Conservation (phyloP, 2,113 vertebrate genomes). For the Microtus pennsylvanicus region DNA sequence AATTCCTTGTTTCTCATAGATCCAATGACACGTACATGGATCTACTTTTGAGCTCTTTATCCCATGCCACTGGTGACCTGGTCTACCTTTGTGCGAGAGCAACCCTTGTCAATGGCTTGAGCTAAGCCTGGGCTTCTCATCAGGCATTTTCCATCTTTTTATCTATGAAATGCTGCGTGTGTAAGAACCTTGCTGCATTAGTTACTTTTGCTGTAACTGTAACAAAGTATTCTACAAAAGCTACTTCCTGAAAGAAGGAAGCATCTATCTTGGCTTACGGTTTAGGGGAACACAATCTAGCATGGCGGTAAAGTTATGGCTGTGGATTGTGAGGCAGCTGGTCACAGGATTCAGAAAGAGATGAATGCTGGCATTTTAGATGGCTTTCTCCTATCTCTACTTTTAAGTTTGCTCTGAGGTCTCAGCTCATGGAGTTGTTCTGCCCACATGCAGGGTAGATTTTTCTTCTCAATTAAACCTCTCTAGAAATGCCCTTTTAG, state of each 20-base stretch:
- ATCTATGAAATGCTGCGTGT: background rate
- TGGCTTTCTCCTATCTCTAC: too few relatives aligned
- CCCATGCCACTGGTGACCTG: background rate
- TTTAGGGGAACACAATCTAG: background rate
- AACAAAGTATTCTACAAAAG: background rate
- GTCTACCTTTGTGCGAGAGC: background rate
- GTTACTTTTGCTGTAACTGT: background rate
- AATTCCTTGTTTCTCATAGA: background rate
- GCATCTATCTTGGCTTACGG: background rate
- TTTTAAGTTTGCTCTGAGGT: background rate
- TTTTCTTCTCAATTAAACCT: background rate
- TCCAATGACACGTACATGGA: background rate
- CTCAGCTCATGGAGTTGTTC: background rate
- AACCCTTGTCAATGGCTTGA: background rate
- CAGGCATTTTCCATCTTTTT: background rate
- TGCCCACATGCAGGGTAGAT: background rate
- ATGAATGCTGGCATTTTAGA: background rate
- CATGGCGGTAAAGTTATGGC: background rate
- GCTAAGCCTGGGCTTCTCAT: background rate
- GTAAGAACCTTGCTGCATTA: background rate
- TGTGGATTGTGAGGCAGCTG: background rate
- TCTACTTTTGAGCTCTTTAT: background rate
- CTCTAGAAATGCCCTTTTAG: background rate
- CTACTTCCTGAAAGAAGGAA: background rate
- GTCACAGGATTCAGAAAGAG: background rate